Percentiles rank a stretch among this genome's conserved stretches.
These are phyloP conservation scores for Phalacrocorax aristotelis DNA, from an alignment of 2,113 vertebrate genomes.

Conservation along the genomic window DNA sequence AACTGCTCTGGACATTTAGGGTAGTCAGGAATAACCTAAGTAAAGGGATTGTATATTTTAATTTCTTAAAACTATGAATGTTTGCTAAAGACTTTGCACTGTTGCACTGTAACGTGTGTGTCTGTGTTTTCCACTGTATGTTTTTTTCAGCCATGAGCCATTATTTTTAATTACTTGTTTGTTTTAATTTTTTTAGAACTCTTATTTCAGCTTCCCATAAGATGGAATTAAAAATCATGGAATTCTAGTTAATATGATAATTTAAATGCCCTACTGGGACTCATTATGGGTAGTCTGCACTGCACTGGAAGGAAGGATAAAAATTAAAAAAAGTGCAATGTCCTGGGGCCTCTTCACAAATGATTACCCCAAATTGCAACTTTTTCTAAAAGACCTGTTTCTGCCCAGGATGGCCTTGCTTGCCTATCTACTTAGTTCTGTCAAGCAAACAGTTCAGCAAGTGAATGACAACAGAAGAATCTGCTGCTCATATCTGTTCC, in stretches of 20 bases:
- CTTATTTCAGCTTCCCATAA: not conserved
- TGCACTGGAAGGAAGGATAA: not conserved
- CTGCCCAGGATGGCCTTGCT: not conserved
- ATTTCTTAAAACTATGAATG: not conserved
- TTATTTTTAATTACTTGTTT: not conserved
- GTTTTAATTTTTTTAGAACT: not conserved
- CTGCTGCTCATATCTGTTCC: not conserved
- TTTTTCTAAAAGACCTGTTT: not conserved
- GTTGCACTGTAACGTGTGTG: not conserved
- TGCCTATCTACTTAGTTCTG: not conserved
- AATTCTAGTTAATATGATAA: not conserved
- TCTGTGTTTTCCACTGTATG: not conserved
- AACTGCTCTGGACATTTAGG: not conserved
- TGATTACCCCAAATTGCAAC: not conserved
- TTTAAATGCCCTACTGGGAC: not conserved
- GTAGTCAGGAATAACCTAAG: not conserved
- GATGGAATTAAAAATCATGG: not conserved
- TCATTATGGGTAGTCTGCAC: too few relatives aligned
- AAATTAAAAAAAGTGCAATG: not conserved
- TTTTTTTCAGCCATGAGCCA: not conserved
- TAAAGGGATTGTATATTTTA: not conserved
- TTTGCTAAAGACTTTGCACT: not conserved
- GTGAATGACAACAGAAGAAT: too few relatives aligned
- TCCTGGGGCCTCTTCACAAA: not conserved
- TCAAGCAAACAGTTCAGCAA: not conserved